Base-by-base conservation (phyloP, 2,888 invertebrate species). In the Drosophila robusta region DNA sequence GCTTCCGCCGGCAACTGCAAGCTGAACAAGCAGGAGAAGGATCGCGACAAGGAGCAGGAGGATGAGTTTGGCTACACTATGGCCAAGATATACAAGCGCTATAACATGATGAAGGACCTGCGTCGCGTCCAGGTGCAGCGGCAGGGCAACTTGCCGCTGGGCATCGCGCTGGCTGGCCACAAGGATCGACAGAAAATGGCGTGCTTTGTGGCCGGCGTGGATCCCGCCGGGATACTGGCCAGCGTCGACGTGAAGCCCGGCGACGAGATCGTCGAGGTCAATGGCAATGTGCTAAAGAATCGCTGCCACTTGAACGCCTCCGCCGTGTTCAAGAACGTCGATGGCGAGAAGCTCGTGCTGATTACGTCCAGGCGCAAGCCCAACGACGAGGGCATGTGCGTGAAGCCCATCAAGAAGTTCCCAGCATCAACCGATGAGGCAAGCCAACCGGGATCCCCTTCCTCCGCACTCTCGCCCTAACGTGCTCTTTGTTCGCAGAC, bases 251-350 rank as follows among this genome's bases (percentile, higher is more conserved):
- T 99, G 36, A 95, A 95, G 91, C 95, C 98, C 16, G 99, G 98
- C 1, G 99, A 99, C 91, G 98, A 99, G 92, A 96, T 99, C 75
- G 93, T 98, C 38, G 98, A 98, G 95, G 98, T 98, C 82, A 99
- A 99, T 93, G 99, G 98, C 9, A 95, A 96, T 68, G 97, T 98
- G 14, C 93, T 99, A 50, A 96, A 97, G 92, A 98, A 98, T 65
- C 94, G 98, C 89, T 98, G 98, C 92, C 99, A 99, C 92, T 94
- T 99, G 75, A 98, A 99, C 92, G 99, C 98, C 18, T 98, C 99
- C 0, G 97, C 97, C 24, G 96, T 98, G 91, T 99, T 99, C 92
- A 98, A 98, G 93, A 96, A 97, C 51, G 94, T 98, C 74, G 95
- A 96, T 9, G 96, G 96, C 46, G 95, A 96, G 16, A 93, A 94